These are phyloP conservation scores for Linepithema humile DNA, from an alignment of 1,140 invertebrate species.

Conservation along the genomic window DNA sequence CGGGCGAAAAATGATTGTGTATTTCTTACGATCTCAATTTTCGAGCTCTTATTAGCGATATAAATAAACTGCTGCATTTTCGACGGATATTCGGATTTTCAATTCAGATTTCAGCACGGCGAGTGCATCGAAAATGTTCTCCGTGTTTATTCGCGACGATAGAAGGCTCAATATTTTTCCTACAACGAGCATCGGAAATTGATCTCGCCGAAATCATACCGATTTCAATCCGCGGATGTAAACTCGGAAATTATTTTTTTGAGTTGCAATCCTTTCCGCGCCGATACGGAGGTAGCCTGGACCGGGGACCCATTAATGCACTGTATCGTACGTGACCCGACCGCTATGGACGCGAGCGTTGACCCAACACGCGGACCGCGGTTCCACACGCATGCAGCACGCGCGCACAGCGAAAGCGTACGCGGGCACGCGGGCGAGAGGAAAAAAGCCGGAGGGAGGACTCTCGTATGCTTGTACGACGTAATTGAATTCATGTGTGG, in stretches of 20 bases:
- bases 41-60: background rate
- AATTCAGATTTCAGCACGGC: background rate
- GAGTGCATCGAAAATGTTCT: background rate
- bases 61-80: background rate
- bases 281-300: constrained; percentile 4
- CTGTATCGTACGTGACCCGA: constrained; percentile 59
- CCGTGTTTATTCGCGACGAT: background rate
- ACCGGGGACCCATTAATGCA: constrained; percentile 46
- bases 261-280: constrained; percentile 25
- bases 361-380: constrained; percentile 57
- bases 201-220: constrained; percentile 17
- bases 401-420: no score
- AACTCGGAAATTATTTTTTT: constrained; percentile 52
- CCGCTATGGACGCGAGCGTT: constrained; percentile 55
- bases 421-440: constrained; percentile 42
- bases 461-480: constrained; percentile 51
- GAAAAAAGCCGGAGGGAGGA: constrained; percentile 30
- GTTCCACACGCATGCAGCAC: background rate
- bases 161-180: background rate
- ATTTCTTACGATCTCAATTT: background rate
- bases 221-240: constrained; percentile 18
- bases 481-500: constrained; percentile 64
- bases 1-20: background rate
- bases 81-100: background rate
- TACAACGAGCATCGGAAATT: background rate